Conservation (phyloP, 1,140 invertebrate species). For the Diprion similis region DNA sequence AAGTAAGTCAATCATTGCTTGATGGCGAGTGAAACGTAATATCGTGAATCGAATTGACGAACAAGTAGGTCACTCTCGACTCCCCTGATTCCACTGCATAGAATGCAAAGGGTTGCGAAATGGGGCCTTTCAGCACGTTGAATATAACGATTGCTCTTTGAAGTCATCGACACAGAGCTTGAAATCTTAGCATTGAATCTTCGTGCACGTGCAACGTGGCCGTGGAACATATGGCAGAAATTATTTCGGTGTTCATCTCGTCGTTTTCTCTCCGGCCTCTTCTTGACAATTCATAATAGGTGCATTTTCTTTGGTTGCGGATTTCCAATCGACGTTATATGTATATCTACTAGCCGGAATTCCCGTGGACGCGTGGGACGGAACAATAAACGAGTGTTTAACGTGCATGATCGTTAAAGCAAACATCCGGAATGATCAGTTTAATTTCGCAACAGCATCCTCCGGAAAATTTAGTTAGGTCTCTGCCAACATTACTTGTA, state of each 20-base stretch:
- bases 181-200: neutral
- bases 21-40: slow-evolving; percentile 44
- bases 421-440: slow-evolving; percentile 17
- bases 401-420: neutral
- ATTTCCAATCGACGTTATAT: neutral
- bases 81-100: slow-evolving; percentile 38
- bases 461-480: slow-evolving; percentile 29
- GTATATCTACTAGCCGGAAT: neutral
- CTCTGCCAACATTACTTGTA: slow-evolving; percentile 12
- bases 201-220: neutral
- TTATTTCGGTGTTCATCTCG: neutral
- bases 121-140: slow-evolving; percentile 37
- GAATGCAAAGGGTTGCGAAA: slow-evolving; percentile 22
- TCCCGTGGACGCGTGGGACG: neutral
- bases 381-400: neutral
- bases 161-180: slow-evolving; percentile 31
- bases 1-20: slow-evolving; percentile 37
- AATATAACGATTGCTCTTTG: slow-evolving; percentile 49
- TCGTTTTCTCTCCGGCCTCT: neutral
- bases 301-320: neutral
- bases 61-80: slow-evolving; percentile 39
- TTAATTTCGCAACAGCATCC: slow-evolving; percentile 26
- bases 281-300: neutral
- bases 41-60: slow-evolving; percentile 44
- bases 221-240: neutral